Evolutionary conservation across 2,888 invertebrate genomes (phyloP), one percentile per base, ranked within the genome.

Genomic region (Sicus ferrugineus): DNA sequence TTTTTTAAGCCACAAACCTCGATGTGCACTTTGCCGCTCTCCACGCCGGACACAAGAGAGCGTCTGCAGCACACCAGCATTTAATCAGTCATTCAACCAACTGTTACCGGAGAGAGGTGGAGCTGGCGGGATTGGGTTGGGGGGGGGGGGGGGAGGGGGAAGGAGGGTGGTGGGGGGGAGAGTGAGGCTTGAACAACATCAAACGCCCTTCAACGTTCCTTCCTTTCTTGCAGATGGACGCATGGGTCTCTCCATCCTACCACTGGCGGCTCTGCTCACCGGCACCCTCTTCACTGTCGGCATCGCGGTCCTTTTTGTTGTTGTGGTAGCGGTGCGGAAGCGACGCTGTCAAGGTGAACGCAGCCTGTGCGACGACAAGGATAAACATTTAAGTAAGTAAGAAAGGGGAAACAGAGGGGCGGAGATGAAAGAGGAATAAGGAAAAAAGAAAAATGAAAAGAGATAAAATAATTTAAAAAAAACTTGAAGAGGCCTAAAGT

Each of bases 211-310:
- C 16, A 16, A 34, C 38, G 31, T 62, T 64, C 63, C 58, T 67
- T 70, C 50, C n/a, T 61, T 59, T 72, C 71, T 83, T 84, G 23
- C 83, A 92, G 92, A 92, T 86, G 90, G 90, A 75, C 91, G 90
- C 76, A 88, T 88, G 69, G 88, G 89, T 23, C 89, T 93, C 72
- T 91, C 90, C 64, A 89, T 93, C 72, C 85, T 93, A 42, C 92
- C 93, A 1, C 83, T 94, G 48, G 91, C 93, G 1, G 89, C 93
- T 3, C 84, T 91, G 62, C 83, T 91, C 54, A 89, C 90, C 78
- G 89, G 93, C 79, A 87, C 89, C 77, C 82, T 90, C n/a, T 86
- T 91, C 75, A 90, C 89, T 6, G 86, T 90, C 54, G 90, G 89
- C 70, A 87, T 90, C 74, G 89, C 89, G 3, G 88, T 90, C 21